Percentiles rank a stretch among this genome's conserved stretches.
Conservation (phyloP, 1,140 invertebrate species). For the Drosophila carrolli region DNA sequence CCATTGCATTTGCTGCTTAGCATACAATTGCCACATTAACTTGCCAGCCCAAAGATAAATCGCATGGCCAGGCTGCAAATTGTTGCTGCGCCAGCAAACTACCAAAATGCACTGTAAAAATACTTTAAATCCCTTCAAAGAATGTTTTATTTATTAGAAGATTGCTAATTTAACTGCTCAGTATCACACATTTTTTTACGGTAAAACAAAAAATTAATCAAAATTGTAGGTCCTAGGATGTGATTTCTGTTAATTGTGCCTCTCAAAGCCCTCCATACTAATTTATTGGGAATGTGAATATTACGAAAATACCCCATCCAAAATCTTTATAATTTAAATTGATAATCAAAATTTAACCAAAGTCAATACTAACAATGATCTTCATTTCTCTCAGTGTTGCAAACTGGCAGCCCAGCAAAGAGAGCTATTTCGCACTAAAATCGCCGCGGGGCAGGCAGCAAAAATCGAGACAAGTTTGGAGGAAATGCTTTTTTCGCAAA, state of each 20-base stretch:
- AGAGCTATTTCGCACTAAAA: constrained; percentile 74
- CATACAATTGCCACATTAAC: constrained; percentile 83
- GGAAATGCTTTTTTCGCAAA: constrained; percentile 81
- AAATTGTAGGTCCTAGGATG: no score
- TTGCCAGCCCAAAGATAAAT: constrained; percentile 79
- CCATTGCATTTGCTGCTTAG: constrained; percentile 67
- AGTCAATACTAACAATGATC: no score
- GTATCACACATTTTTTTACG: no score
- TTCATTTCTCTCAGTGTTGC: constrained; percentile 3
- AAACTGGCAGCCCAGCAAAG: constrained; percentile 9
- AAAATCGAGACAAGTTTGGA: constrained; percentile 79
- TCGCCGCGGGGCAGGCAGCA: constrained; percentile 56
- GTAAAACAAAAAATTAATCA: no score
- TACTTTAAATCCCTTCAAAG: neutral
- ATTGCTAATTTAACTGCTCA: no score
- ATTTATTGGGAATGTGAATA: no score
- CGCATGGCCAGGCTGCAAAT: constrained; percentile 59
- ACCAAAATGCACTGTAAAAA: neutral
- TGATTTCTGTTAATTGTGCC: no score
- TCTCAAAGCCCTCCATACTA: no score
- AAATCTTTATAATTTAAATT: no score
- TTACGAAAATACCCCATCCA: no score
- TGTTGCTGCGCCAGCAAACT: constrained; percentile 43
- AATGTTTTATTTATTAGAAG: no score
- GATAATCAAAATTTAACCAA: no score